Conservation (phyloP, 2,888 invertebrate genomes). For the Abrostola triplasia region DNA sequence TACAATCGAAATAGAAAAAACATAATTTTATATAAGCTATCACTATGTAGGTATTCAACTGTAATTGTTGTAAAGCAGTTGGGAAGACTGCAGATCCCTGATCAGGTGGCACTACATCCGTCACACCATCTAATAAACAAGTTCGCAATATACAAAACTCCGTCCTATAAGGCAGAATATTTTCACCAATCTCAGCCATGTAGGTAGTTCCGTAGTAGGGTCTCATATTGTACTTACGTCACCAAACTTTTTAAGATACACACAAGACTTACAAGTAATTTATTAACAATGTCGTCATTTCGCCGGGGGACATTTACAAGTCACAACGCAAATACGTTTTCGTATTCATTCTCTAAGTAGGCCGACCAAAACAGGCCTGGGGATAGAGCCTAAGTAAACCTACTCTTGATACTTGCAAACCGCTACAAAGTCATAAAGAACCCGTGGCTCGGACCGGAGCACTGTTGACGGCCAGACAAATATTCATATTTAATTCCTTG, state of each 20-base stretch:
- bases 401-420: slow-evolving; percentile 66
- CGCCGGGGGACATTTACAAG: slow-evolving; percentile 79
- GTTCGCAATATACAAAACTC: neutral
- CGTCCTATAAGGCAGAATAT: neutral
- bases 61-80: too few relatives aligned
- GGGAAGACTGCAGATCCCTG: too few relatives aligned
- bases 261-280: slow-evolving; percentile 73
- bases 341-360: slow-evolving; percentile 79
- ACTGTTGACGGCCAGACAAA: slow-evolving; percentile 78
- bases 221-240: slow-evolving; percentile 22
- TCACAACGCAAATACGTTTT: slow-evolving; percentile 82
- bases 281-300: slow-evolving; percentile 81
- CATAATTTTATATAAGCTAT: too few relatives aligned
- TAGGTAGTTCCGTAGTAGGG: slow-evolving; percentile 5
- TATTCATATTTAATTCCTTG: slow-evolving; percentile 86
- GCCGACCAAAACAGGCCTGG: slow-evolving; percentile 74
- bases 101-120: too few relatives aligned
- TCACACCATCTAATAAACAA: too few relatives aligned
- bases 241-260: slow-evolving; percentile 69
- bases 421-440: slow-evolving; percentile 79
- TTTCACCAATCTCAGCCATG: neutral
- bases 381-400: slow-evolving; percentile 83
- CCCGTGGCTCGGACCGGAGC: slow-evolving; percentile 74
- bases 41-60: too few relatives aligned
- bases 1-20: too few relatives aligned